Evolutionary conservation across 1,140 invertebrate genomes (phyloP), one percentile per base, ranked within the genome.

Genomic region (Hylyphantes graminicola): DNA sequence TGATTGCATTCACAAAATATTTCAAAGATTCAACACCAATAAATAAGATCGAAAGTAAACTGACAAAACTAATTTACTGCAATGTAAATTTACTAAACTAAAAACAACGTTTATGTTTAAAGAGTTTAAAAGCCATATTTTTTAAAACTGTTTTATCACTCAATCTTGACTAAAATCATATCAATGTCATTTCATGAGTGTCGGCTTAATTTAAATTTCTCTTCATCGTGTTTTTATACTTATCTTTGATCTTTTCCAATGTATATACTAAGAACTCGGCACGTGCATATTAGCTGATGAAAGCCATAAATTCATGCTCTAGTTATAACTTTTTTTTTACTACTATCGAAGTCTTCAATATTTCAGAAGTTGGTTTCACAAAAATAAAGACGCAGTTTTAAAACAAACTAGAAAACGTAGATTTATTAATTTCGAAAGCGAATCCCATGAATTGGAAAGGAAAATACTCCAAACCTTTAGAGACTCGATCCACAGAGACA

Each of bases 381-480:
- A 63, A 64, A 76, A 64, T 76, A 50, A 64, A 21, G 21, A 63
- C 51, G 59, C 13, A 67, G 21, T 67, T 67, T 67, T 67, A 15
- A 48, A 76, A 64, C 54, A 64, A 76, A 59, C 61, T 64, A 51
- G 55, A 57, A 13, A n/a, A 35, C 21, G 12, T 15, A 76, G 64
- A 64, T 63, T 61, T 76, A 61, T 76, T 63, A 76, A 76, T 63
- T 54, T 64, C 19, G 21, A n/a, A 76, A 48, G 74, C 61, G 59
- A 61, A 64, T 21, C 9, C 48, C 74, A 63, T 35, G 72, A 76
- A 35, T 74, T 55, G 72, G 54, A 74, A 74, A 74, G 51, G 72
- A 61, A 61, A 61, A 61, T 12, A 57, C 19, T 74, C 35, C 72
- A 55, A 74, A 53, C 72, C 72, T 48, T 13, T 35, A 35, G 72